A percentile compares a stretch with the other conserved stretches of the same genome.
Conservation (phyloP, 2,888 invertebrate species). For the Metalampra italica region DNA sequence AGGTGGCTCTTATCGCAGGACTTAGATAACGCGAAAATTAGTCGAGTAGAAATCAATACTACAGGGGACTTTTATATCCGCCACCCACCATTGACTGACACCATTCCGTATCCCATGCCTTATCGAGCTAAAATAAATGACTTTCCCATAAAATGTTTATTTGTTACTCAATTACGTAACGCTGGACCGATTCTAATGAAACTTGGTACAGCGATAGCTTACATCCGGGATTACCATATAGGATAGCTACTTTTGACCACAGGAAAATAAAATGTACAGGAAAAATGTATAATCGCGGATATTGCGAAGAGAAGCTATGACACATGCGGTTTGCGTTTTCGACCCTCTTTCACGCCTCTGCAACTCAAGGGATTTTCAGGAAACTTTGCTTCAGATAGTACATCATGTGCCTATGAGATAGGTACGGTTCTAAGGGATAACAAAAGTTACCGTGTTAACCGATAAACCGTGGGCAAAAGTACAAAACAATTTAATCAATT, state of each 20-base stretch:
- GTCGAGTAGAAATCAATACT: conserved; percentile 67
- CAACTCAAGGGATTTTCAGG: too few relatives aligned
- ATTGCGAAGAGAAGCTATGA: too few relatives aligned
- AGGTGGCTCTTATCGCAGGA: conserved; percentile 56
- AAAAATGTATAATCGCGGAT: background rate
- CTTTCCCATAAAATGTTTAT: too few relatives aligned
- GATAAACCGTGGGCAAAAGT: too few relatives aligned
- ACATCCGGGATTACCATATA: background rate
- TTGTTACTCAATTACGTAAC: background rate
- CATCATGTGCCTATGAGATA: too few relatives aligned
- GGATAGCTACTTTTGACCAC: background rate
- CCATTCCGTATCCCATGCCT: background rate
- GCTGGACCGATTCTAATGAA: background rate
- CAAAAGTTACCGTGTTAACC: too few relatives aligned
- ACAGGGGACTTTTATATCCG: conserved; percentile 27
- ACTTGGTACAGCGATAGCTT: background rate
- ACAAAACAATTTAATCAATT: too few relatives aligned
- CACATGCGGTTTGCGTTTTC: too few relatives aligned
- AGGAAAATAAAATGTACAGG: background rate
- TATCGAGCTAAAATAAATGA: background rate
- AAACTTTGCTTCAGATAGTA: too few relatives aligned
- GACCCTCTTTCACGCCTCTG: too few relatives aligned
- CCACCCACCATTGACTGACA: background rate
- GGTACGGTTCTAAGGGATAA: too few relatives aligned
- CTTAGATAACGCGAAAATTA: conserved; percentile 65